Conservation (phyloP, 1,140 invertebrate genomes). For the Parapsyche elsis region DNA sequence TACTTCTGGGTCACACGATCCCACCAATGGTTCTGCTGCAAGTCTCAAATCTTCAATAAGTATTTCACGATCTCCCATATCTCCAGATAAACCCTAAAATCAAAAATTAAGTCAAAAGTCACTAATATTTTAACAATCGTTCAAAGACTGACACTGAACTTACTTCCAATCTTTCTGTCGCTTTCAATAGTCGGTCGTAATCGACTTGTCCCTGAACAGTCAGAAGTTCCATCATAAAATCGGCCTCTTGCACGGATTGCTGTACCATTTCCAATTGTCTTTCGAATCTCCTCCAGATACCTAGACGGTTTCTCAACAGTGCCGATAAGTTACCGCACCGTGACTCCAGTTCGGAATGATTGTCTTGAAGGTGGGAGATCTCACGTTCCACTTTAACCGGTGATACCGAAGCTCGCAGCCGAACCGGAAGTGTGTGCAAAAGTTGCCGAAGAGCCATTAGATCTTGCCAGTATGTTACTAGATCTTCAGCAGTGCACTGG, state of each 20-base stretch:
- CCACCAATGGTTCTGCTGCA: constrained; percentile 76
- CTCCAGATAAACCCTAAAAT: constrained; percentile 71
- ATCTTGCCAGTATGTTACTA: constrained; percentile 78
- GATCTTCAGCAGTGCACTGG: constrained; percentile 72
- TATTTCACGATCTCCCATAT: constrained; percentile 75
- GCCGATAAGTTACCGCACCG: constrained; percentile 74
- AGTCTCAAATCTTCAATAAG: constrained; percentile 76
- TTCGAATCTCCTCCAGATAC: constrained; percentile 80
- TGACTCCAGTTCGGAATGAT: constrained; percentile 75
- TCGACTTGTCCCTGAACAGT: constrained; percentile 83
- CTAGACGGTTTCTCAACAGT: constrained; percentile 73
- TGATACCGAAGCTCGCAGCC: constrained; percentile 77
- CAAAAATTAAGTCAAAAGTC: constrained; percentile 33
- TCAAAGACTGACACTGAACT: constrained; percentile 59
- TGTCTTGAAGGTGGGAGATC: constrained; percentile 79
- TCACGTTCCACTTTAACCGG: constrained; percentile 78
- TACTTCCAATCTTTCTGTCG: constrained; percentile 83
- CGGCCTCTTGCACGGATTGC: constrained; percentile 81
- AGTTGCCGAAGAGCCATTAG: constrained; percentile 78
- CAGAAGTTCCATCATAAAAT: constrained; percentile 86
- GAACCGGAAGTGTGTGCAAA: constrained; percentile 78
- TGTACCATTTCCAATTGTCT: constrained; percentile 80
- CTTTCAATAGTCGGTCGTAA: constrained; percentile 82
- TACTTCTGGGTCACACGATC: constrained; percentile 75
- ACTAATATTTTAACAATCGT: background rate